These are phyloP conservation scores for Ceyx melanurus DNA, from an alignment of 2,113 vertebrate species.

Conservation along the genomic window DNA sequence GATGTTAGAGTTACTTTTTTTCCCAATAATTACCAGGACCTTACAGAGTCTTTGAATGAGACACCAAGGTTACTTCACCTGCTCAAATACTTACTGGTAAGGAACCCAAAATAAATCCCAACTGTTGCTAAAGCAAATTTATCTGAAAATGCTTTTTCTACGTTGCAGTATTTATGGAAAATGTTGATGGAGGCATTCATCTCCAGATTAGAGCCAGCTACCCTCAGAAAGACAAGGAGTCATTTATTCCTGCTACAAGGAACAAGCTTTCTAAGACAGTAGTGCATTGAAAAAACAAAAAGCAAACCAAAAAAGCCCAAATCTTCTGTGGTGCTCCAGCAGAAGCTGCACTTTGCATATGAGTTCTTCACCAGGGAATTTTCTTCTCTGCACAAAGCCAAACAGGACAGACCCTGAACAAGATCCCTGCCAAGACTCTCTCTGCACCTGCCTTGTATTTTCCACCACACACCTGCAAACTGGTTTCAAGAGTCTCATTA, in stretches of 20 bases:
- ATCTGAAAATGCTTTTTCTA: background rate
- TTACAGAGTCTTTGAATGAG: background rate
- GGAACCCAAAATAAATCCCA: background rate
- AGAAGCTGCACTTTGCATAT: background rate
- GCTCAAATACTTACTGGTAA: background rate
- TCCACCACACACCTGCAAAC: constrained; percentile 46
- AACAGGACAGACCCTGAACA: background rate
- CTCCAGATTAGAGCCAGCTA: background rate
- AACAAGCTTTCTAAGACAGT: background rate
- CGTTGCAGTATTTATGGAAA: background rate
- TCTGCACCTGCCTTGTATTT: constrained; percentile 56
- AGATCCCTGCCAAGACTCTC: constrained; percentile 16
- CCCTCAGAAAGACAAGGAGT: background rate
- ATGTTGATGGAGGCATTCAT: background rate
- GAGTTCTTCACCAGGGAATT: background rate
- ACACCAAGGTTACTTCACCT: background rate
- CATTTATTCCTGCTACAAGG: background rate
- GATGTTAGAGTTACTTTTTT: background rate
- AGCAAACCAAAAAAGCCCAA: background rate
- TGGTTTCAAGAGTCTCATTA: constrained; percentile 55
- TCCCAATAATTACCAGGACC: background rate
- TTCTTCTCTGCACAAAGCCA: background rate
- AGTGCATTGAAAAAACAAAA: background rate
- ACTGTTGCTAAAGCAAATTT: background rate
- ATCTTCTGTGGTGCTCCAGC: background rate